phyloP scores from a whole-genome alignment of 30 jellyfish, hydroid and myxozoan genomes.

The Calvadosia cruxmelitensis region DNA sequence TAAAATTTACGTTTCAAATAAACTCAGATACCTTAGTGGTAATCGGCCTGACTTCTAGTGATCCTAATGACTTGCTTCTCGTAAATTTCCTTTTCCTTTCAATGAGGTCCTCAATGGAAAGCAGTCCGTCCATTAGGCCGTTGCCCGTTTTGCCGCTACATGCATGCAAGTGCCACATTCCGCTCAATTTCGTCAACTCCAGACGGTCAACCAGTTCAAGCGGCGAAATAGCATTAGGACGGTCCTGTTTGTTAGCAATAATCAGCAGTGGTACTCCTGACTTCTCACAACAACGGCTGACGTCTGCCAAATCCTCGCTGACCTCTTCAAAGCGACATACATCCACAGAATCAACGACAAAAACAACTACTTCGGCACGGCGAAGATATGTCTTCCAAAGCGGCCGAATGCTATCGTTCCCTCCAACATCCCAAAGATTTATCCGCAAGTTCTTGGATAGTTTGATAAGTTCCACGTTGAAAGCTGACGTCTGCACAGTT shows the following conservation, averaged over 20 bases:
- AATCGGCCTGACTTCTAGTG: slow-evolving; percentile 10
- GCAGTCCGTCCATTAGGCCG: slow-evolving; percentile 57
- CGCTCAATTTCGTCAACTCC: slow-evolving; percentile 42
- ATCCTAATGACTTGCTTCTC: slow-evolving; percentile 11
- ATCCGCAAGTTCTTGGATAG: slow-evolving; percentile 44
- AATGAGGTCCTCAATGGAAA: slow-evolving; percentile 39
- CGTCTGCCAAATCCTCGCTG: slow-evolving; percentile 37
- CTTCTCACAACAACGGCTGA: slow-evolving; percentile 36
- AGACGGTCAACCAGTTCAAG: slow-evolving; percentile 28
- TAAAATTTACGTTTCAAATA: no score
- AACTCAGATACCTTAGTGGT: slow-evolving; percentile 37
- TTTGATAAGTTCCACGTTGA: slow-evolving; percentile 60
- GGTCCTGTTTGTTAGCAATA: slow-evolving; percentile 85
- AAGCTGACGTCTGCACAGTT: slow-evolving; percentile 78
- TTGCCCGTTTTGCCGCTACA: slow-evolving; percentile 72
- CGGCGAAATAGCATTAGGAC: slow-evolving; percentile 44
- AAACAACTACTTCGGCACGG: slow-evolving; percentile 82
- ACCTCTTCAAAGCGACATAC: slow-evolving; percentile 62
- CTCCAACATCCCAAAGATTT: slow-evolving; percentile 82
- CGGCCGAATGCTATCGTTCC: slow-evolving; percentile 64
- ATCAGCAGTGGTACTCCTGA: slow-evolving; percentile 66
- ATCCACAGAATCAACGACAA: slow-evolving; percentile 74
- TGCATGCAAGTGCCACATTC: slow-evolving; percentile 61
- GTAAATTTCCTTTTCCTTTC: slow-evolving; percentile 27
- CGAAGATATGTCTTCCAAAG: slow-evolving; percentile 84